Evolutionary conservation across 2,888 invertebrate species (phyloP), one percentile per base, ranked within the genome.

Genomic region (Heteropelma amictum): DNA sequence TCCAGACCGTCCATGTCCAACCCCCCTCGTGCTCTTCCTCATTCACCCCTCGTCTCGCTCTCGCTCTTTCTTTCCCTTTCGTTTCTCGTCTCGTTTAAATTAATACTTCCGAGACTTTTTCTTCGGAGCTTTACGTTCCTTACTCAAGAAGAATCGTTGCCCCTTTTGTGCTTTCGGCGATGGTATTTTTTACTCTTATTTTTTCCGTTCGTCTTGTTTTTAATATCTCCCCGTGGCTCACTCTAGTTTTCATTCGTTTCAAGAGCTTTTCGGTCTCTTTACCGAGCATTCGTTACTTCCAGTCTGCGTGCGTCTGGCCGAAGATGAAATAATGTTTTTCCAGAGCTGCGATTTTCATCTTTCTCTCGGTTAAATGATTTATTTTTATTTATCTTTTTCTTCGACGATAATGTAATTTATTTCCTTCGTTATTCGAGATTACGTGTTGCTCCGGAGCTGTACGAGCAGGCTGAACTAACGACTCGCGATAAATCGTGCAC

Each of bases 31-130:
- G 53, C 42, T 21, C 19, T 19, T 21, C 10, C 30, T 14, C 26
- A 5, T 7, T 12, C 47, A n/a, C 7, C 12, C 12, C 5, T 14
- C 5, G 19, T 12, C 23, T 40, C 40, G 28, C 61, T 45, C 19
- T 23, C 47, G 42, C 54, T 53, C 28, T 7, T 8, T 21, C 51
- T 14, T 14, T n/a, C n/a, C n/a, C 8, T 30, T 42, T 28, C 47
- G 19, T 19, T 12, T 28, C 49, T 38, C 58, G 14, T 68, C 40
- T 65, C 69, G 58, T 64, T 69, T 61, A 68, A 75, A 75, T 77
- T 64, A 77, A 68, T 72, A 68, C 69, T 69, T 54, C 35, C 8
- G 42, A 23, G 65, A 60, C 21, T 72, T 71, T 64, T 60, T 40
- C 33, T 12, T 58, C 30, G 17, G 47, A 64, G 53, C 51, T 74